Evolutionary conservation across 2,113 vertebrate species (phyloP).

Genomic region (Ophiodon elongatus): DNA sequence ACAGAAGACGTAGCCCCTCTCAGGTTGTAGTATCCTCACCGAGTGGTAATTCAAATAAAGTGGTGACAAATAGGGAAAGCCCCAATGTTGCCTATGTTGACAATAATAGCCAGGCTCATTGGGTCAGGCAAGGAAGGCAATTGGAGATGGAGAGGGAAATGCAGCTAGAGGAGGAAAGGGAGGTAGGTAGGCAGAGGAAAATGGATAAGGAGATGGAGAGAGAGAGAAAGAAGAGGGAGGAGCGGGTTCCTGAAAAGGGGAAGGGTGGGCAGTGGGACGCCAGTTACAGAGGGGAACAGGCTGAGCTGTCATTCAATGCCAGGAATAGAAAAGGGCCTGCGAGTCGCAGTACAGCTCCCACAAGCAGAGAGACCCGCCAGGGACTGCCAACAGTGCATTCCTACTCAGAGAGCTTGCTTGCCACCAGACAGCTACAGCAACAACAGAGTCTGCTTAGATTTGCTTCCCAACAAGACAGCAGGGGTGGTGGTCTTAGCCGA

Average conservation of each 20-base stretch:
- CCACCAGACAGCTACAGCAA: conserved; percentile 81
- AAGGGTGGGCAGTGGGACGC: conserved; percentile 73
- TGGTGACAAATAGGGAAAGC: conserved; percentile 76
- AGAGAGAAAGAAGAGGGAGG: conserved; percentile 74
- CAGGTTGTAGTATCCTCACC: conserved; percentile 59
- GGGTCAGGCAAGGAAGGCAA: conserved; percentile 68
- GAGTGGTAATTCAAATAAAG: conserved; percentile 65
- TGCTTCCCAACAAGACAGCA: conserved; percentile 76
- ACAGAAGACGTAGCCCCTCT: conserved; percentile 59
- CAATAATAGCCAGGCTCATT: conserved; percentile 73
- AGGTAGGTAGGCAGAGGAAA: conserved; percentile 46
- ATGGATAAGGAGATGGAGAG: conserved; percentile 59
- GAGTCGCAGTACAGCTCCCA: conserved; percentile 82
- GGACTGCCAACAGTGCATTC: conserved; percentile 79
- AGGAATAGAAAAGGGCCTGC: conserved; percentile 89
- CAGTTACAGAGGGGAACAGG: conserved; percentile 88
- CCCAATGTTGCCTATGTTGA: conserved; percentile 65
- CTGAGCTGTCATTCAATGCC: conserved; percentile 90
- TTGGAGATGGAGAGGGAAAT: conserved; percentile 73
- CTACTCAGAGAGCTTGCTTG: conserved; percentile 81
- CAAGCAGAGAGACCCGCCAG: conserved; percentile 79
- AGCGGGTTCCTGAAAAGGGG: conserved; percentile 72
- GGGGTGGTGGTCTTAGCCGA: conserved; percentile 61
- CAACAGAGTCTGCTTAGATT: conserved; percentile 78
- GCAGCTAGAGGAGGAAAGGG: conserved; percentile 64